phyloP scores from a whole-genome alignment of 2,113 vertebrate genomes.

The Odobenus rosmarus region DNA sequence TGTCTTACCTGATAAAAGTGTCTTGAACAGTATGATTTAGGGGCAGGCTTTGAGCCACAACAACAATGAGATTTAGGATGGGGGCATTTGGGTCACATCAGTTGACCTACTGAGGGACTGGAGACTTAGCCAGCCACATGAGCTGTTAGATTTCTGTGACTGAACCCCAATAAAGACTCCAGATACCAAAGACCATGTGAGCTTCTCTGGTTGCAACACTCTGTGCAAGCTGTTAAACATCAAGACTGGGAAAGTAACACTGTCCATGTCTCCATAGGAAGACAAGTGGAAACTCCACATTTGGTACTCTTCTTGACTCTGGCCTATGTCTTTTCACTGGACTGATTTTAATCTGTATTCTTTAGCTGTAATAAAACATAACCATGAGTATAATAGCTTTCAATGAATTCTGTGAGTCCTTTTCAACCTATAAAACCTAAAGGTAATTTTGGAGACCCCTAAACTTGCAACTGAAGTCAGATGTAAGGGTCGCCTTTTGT shows the following conservation, averaged over 20 bases:
- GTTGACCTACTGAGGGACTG: neutral
- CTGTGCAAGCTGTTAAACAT: neutral
- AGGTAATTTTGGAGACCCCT: neutral
- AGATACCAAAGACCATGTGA: neutral
- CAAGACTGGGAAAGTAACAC: neutral
- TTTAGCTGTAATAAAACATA: neutral
- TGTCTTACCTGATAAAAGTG: neutral
- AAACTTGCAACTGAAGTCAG: neutral
- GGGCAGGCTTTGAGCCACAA: neutral
- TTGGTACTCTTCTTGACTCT: neutral
- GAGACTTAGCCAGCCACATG: neutral
- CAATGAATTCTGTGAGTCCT: neutral
- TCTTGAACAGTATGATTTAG: neutral
- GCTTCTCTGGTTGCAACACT: neutral
- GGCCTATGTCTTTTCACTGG: neutral
- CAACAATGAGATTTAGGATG: neutral
- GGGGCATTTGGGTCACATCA: neutral
- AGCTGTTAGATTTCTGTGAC: neutral
- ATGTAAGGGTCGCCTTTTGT: neutral
- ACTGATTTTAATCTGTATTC: neutral
- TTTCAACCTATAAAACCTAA: neutral
- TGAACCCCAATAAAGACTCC: neutral
- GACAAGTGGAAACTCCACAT: neutral
- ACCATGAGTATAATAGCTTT: neutral
- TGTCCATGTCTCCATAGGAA: neutral